These are phyloP conservation scores for Grus americana DNA, from an alignment of 2,113 vertebrate species.

Conservation along the genomic window DNA sequence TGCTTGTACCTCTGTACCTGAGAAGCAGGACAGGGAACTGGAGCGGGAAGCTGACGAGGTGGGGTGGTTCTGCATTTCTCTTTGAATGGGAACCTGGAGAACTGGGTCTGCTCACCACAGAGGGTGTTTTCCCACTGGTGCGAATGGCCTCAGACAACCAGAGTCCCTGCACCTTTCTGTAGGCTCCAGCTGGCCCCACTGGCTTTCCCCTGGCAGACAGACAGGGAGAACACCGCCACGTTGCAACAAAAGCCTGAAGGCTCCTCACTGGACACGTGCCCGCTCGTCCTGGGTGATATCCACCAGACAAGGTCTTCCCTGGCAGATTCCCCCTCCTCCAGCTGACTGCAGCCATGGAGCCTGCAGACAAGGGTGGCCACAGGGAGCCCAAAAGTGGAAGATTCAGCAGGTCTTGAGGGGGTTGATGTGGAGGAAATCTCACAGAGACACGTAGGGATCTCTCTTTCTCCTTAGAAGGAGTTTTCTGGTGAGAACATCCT, in stretches of 20 bases:
- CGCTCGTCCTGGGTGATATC: background rate
- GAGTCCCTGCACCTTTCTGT: rapidly evolving
- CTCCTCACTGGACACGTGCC: rapidly evolving
- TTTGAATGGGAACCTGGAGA: background rate
- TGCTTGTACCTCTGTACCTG: rapidly evolving
- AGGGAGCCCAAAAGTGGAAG: background rate
- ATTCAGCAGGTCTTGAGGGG: background rate
- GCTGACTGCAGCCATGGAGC: rapidly evolving
- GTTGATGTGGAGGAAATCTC: no score
- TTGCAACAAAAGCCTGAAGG: background rate
- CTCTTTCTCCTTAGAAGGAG: background rate
- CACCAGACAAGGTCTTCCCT: background rate
- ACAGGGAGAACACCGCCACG: rapidly evolving
- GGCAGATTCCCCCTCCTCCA: background rate
- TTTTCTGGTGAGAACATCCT: rapidly evolving
- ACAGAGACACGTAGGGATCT: background rate
- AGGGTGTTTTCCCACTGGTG: no score
- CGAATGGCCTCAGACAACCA: rapidly evolving
- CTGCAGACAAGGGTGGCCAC: background rate
- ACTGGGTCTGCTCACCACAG: rapidly evolving
- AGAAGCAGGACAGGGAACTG: background rate
- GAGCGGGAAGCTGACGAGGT: rapidly evolving
- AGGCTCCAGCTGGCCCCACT: rapidly evolving
- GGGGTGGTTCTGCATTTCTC: no score
- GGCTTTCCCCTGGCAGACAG: background rate